These are phyloP conservation scores for Takifugu ocellatus DNA, from an alignment of 2,797 vertebrate species.

Conservation along the genomic window DNA sequence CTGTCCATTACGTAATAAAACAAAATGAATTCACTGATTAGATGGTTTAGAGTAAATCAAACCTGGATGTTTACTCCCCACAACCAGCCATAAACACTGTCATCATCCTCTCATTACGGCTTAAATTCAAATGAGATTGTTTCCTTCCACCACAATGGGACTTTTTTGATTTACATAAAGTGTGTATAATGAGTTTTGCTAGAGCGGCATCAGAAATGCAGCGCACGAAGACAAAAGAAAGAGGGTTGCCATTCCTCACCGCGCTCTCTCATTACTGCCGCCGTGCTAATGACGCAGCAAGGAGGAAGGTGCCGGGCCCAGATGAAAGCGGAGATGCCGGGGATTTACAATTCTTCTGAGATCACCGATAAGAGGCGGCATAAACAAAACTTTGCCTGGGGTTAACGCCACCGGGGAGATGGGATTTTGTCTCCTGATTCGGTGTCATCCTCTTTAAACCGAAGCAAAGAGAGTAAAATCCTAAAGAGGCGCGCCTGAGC, in stretches of 20 bases:
- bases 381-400: conserved; percentile 66
- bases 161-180: conserved; percentile 55
- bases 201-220: conserved; percentile 5
- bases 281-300: conserved; percentile 54
- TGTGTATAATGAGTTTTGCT: conserved; percentile 51
- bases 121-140: conserved; percentile 41
- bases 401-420: conserved; percentile 47
- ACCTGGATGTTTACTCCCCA: conserved; percentile 32
- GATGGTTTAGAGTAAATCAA: conserved; percentile 44
- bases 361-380: conserved; percentile 65
- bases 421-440: conserved; percentile 61
- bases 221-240: conserved; percentile 23
- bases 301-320: conserved; percentile 64
- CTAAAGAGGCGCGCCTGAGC: conserved; percentile 41
- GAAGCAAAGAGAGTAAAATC: conserved; percentile 33
- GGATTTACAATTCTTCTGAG: conserved; percentile 67
- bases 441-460: conserved; percentile 49
- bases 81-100: conserved; percentile 47
- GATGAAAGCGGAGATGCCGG: conserved; percentile 71
- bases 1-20: conserved; percentile 24
- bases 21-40: conserved; percentile 50
- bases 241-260: no score
- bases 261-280: conserved; percentile 53
- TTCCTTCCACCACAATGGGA: conserved; percentile 35
- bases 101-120: conserved; percentile 48